Conservation (phyloP, 2,113 vertebrate genomes). For the Rhombomys opimus region DNA sequence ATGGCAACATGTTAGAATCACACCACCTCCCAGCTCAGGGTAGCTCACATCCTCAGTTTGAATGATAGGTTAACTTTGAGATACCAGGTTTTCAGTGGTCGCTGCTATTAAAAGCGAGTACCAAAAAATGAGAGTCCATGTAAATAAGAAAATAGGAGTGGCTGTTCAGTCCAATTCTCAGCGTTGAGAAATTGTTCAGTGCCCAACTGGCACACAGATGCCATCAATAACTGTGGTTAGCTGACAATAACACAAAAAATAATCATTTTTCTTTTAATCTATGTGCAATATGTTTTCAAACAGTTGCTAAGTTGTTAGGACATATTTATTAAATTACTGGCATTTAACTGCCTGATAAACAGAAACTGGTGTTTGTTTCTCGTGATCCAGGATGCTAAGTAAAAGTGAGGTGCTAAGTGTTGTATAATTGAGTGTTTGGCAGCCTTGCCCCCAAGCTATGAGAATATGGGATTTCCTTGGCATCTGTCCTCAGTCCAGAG, state of each 20-base stretch:
- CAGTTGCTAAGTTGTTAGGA: neutral
- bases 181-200: neutral
- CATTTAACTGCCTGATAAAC: neutral
- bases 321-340: conserved; percentile 24
- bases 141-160: neutral
- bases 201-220: neutral
- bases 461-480: neutral
- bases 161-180: neutral
- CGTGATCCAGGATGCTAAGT: neutral
- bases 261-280: neutral
- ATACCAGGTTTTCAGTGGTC: neutral
- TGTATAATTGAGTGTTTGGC: neutral
- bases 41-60: neutral
- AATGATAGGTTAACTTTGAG: neutral
- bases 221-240: neutral
- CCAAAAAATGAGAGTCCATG: neutral
- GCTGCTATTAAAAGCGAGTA: neutral
- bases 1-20: neutral
- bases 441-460: neutral
- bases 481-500: neutral
- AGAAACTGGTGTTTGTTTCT: neutral
- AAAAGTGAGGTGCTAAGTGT: neutral
- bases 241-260: conserved; percentile 2
- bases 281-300: conserved; percentile 28
- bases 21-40: neutral